Evolutionary conservation across 2,888 invertebrate species (phyloP).

Genomic region (Thecophora atra): DNA sequence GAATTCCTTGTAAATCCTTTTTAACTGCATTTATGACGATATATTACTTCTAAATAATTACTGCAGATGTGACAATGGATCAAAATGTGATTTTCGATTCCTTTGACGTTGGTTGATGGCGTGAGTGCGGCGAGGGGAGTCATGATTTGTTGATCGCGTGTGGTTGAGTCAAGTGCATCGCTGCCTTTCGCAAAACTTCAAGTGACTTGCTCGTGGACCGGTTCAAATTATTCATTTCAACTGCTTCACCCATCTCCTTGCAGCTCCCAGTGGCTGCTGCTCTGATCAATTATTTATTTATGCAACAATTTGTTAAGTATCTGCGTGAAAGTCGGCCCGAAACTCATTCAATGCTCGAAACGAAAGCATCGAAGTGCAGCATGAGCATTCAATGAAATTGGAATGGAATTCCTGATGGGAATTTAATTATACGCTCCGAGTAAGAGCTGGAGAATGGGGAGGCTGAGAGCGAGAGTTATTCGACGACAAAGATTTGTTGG

Average conservation of each 20-base stretch:
- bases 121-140: too few species aligned
- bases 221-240: too few species aligned
- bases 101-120: too few species aligned
- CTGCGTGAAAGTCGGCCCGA: conserved; percentile 34
- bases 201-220: not conserved
- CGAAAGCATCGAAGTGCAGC: not conserved
- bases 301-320: conserved; percentile 38
- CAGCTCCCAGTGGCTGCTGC: not conserved
- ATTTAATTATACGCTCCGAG: conserved; percentile 21
- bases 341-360: not conserved
- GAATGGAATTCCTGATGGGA: conserved; percentile 36
- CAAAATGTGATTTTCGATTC: too few species aligned
- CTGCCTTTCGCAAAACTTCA: too few species aligned
- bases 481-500: not conserved
- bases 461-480: not conserved
- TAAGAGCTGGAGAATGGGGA: not conserved
- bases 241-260: not conserved
- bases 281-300: conserved; percentile 38
- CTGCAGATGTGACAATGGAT: too few species aligned
- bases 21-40: too few species aligned
- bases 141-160: not conserved
- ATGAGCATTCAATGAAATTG: not conserved
- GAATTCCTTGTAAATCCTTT: too few species aligned
- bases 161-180: too few species aligned
- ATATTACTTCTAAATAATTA: too few species aligned